phyloP scores from a whole-genome alignment of 2,888 invertebrate species.

The Andrena minutula region DNA sequence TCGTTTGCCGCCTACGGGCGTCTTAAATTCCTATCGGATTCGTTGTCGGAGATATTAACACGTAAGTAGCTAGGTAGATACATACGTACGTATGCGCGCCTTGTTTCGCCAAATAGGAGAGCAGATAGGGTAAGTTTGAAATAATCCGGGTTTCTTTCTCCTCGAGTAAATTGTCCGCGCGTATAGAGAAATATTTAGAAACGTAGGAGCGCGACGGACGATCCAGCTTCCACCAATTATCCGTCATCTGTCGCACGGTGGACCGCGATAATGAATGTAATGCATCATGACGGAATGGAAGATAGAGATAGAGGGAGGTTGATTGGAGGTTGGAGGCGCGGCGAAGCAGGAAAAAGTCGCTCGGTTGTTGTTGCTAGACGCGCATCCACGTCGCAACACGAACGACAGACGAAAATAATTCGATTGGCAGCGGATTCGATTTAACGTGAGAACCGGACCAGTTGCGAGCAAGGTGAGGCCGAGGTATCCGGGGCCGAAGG shows the following conservation, averaged over 20 bases:
- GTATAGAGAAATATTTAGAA: too few species aligned
- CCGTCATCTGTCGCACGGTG: too few species aligned
- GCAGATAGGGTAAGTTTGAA: not conserved
- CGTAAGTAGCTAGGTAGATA: slow-evolving; percentile 21
- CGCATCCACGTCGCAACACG: slow-evolving; percentile 3
- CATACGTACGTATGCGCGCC: slow-evolving; percentile 19
- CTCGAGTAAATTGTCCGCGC: too few species aligned
- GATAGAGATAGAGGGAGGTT: too few species aligned
- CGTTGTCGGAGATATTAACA: slow-evolving; percentile 49
- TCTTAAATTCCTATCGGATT: slow-evolving; percentile 54
- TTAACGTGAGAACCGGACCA: slow-evolving; percentile 81
- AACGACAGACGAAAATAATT: slow-evolving; percentile 75
- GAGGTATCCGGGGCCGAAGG: slow-evolving; percentile 75
- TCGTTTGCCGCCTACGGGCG: slow-evolving; percentile 55
- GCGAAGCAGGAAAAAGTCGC: too few species aligned
- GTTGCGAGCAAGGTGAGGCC: slow-evolving; percentile 78
- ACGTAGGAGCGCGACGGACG: not conserved
- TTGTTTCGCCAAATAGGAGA: slow-evolving; percentile 18
- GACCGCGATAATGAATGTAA: too few species aligned
- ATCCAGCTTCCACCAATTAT: not conserved
- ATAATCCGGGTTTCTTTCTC: too few species aligned
- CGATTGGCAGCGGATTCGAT: slow-evolving; percentile 77
- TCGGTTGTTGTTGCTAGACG: too few species aligned
- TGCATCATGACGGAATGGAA: too few species aligned
- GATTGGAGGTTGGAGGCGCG: too few species aligned